Evolutionary conservation across 2,888 invertebrate species (phyloP), one percentile per base, ranked within the genome.

Genomic region (Beris morrisii): DNA sequence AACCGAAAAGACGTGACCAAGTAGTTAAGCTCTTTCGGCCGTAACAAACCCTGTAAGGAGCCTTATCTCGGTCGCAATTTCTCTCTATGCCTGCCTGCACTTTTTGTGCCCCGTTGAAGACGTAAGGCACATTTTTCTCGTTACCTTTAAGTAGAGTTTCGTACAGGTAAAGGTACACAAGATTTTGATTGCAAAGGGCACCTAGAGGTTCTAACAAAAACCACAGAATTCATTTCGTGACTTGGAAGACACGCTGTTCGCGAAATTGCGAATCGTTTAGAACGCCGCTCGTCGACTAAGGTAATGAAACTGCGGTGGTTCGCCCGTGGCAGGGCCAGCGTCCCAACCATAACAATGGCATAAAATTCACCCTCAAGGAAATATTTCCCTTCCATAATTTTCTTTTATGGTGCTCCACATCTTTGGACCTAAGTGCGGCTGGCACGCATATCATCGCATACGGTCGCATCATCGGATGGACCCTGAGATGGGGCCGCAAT

Each of bases 1-100:
- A 57, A 50, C 69, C 64, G 43, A 45, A 6, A 71, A 71, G 70
- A 72, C 72, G 72, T 72, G 72, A 72, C 71, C 69, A 70, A 71
- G 70, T 68, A 70, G 72, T 71, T 72, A 70, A 70, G 69, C 66
- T 69, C 69, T 70, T 70, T 70, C 65, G 67, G 61, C 45, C 57
- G 38, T 53, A 38, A 38, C 38, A 38, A 38, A 38, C 38, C 7
- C 9, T 38, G 9, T 7, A 38, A 38, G 38, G 7, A 38, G 38
- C 38, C 38, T 38, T 38, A 38, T 38, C 38, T 38, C 38, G 4
- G 9, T 3, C 38, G 5, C 9, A 38, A 38, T 38, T 38, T 9
- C 9, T 9, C 38, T 38, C 38, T 38, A 38, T 38, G 38, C 38
- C 9, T 38, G 2, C 3, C 22, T 38, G 38, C 38, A 38, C 22